Percentiles rank a stretch among this genome's conserved stretches.
Conservation (phyloP, 2,797 vertebrate genomes). For the Hybognathus amarus region DNA sequence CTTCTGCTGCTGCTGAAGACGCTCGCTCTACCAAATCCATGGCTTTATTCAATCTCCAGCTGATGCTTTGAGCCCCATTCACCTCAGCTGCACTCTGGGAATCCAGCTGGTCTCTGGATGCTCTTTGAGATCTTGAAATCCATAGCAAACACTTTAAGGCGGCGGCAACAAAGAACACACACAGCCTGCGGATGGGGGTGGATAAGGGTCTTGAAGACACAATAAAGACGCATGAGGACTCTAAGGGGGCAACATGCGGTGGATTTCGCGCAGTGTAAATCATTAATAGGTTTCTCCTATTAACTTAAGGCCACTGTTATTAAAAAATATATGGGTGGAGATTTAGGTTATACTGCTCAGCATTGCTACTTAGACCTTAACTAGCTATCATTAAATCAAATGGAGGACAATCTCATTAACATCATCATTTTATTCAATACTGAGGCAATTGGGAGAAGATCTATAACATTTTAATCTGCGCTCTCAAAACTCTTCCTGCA, state of each 20-base stretch:
- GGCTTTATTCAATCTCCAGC: constrained; percentile 10
- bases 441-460: not conserved
- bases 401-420: not conserved
- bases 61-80: constrained; percentile 37
- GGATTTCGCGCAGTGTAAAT: constrained; percentile 19
- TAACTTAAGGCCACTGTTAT: not conserved
- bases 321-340: constrained; percentile 6
- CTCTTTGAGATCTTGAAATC: constrained; percentile 46
- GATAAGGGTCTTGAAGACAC: constrained; percentile 27
- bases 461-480: not conserved
- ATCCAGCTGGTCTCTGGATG: constrained; percentile 33
- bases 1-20: constrained; percentile 19
- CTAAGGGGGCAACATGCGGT: constrained; percentile 32
- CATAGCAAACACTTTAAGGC: constrained; percentile 37
- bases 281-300: constrained; percentile 26
- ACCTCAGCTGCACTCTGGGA: constrained; percentile 40
- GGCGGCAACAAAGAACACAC: constrained; percentile 38
- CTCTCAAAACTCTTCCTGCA: not conserved
- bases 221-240: constrained; percentile 31
- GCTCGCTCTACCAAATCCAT: not conserved
- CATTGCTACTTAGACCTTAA: not conserved
- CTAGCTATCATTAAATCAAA: constrained; percentile 1
- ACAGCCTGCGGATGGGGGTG: not conserved
- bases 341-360: not conserved
- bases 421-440: not conserved